Evolutionary conservation across 1,140 invertebrate genomes (phyloP), one percentile per base, ranked within the genome.

Genomic region (Proales similis): DNA sequence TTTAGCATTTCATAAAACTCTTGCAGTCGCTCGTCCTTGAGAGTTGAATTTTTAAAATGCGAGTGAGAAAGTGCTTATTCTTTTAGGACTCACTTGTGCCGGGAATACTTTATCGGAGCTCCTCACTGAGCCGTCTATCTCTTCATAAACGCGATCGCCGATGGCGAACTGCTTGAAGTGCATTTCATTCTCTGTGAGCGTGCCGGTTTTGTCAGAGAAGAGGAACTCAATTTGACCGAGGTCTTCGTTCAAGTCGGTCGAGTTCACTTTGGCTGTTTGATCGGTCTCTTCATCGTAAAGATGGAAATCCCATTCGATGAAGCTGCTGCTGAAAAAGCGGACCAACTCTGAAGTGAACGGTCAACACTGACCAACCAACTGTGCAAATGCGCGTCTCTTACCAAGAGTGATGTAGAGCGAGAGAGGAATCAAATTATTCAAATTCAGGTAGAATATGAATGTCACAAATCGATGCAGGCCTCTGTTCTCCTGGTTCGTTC

Each of bases 161-260:
- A 84, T 72, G n/a, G 76, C 82, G 66, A 82, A 85, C 60, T 81
- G 74, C 30, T 79, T 72, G 68, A 85, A 85, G 65, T 79, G 68
- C 83, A 85, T 85, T 11, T 78, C 69, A 71, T 85, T 85, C 70
- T 85, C 82, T 6, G 84, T 86, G 11, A 86, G 70, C 0, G 84
- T 86, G 0, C 84, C 84, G 4, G 84, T 86, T 71, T 86, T 86
- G 68, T 86, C 84, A 2, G 81, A 80, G 83, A 99, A 99, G 70
- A 99, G 88, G 78, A 98, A 99, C 74, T 99, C 90, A 68, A 99
- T 78, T 73, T 83, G 82, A 4, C 82, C 82, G 12, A 84, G 74
- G 64, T 84, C 82, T 69, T 85, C 83, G 71, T 84, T 84, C 4
- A 85, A 71, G 72, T 85, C 83, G 2, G 83, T 84, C 14, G 83